Evolutionary conservation across 2,797 vertebrate genomes (phyloP).

Genomic region (Cuculus canorus): DNA sequence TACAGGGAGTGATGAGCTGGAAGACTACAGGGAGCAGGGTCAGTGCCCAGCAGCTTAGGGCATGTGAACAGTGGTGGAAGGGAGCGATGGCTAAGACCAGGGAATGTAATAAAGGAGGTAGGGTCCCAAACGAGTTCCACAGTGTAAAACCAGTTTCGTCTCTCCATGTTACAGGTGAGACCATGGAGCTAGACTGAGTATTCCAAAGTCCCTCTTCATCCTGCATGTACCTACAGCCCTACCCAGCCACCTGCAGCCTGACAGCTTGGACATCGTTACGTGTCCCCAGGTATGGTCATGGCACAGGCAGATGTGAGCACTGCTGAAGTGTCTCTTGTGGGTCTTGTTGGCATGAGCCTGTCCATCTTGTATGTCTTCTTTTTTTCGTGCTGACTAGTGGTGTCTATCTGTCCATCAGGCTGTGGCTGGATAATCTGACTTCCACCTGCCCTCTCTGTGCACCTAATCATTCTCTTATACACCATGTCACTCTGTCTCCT

Average conservation of each 20-base stretch:
- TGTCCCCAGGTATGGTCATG: not conserved
- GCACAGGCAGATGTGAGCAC: not conserved
- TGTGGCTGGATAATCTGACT: not conserved
- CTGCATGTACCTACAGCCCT: not conserved
- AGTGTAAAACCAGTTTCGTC: not conserved
- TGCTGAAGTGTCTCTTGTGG: rapidly evolving
- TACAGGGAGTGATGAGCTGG: not conserved
- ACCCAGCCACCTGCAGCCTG: not conserved
- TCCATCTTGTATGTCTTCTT: not conserved
- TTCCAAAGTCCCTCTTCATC: not conserved
- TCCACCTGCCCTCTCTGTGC: not conserved
- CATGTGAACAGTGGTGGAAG: not conserved
- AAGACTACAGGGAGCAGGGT: not conserved
- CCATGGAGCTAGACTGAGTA: rapidly evolving
- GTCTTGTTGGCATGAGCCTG: not conserved
- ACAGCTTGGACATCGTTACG: not conserved
- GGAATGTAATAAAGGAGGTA: rapidly evolving
- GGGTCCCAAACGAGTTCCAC: not conserved
- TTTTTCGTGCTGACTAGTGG: not conserved
- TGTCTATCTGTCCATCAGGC: not conserved
- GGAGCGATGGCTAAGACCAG: not conserved
- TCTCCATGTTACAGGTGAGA: not conserved
- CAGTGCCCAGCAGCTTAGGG: not conserved
- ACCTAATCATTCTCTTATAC: not conserved
- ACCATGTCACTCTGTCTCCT: not conserved